Evolutionary conservation across 2,888 invertebrate genomes (phyloP).

Genomic region (Linnaemya vulpina): DNA sequence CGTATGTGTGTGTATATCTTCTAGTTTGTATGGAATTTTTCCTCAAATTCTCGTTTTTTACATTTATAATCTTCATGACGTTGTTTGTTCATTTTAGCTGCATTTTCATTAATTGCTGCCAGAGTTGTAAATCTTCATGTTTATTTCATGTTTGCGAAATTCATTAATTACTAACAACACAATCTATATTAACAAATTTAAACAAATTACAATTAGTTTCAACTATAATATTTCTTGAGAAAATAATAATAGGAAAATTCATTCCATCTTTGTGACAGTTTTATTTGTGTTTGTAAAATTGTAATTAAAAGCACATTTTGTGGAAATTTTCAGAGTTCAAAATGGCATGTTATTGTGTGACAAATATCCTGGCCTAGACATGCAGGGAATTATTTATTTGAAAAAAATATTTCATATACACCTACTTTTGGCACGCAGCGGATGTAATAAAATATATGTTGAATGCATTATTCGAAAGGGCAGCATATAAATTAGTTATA

Average conservation of each 20-base stretch:
- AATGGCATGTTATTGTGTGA: background rate
- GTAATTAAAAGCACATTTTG: conserved; percentile 13
- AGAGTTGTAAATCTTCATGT: conserved; percentile 57
- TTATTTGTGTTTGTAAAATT: conserved; percentile 17
- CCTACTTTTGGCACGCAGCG: no score
- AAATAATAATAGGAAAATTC: conserved; percentile 17
- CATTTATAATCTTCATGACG: conserved; percentile 30
- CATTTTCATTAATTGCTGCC: conserved; percentile 57
- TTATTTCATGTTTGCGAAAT: conserved; percentile 40
- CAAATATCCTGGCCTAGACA: background rate
- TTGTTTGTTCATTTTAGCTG: conserved; percentile 19
- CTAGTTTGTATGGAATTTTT: conserved; percentile 3
- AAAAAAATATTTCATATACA: no score
- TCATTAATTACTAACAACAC: conserved; percentile 48
- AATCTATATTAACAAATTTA: conserved; percentile 44
- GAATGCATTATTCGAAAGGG: no score
- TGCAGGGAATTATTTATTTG: no score
- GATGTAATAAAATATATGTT: no score
- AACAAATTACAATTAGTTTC: conserved; percentile 57
- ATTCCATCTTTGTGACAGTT: conserved; percentile 59
- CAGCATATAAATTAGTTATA: no score
- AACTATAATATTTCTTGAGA: background rate
- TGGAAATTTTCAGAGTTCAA: background rate
- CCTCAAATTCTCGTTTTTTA: background rate
- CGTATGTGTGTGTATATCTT: no score